These are phyloP conservation scores for Pangasius larnaudii DNA, from an alignment of 2,797 vertebrate species.

Conservation along the genomic window DNA sequence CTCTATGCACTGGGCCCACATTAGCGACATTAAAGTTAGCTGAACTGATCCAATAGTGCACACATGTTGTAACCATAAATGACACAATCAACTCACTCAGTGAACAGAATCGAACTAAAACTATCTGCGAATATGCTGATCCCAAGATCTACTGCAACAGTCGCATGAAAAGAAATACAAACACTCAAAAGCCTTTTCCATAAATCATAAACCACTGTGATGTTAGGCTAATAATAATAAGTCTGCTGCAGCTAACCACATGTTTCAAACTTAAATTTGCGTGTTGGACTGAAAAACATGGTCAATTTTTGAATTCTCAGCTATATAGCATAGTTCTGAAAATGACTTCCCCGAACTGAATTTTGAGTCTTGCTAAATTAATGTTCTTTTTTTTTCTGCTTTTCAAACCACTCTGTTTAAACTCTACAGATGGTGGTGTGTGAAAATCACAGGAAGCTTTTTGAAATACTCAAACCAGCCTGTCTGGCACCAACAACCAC, in stretches of 20 bases:
- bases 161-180: neutral
- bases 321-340: neutral
- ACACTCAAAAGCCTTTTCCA: neutral
- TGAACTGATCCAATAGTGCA: neutral
- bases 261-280: too few species aligned
- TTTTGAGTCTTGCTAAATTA: neutral
- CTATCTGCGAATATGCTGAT: neutral
- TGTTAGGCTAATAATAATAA: neutral
- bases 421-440: neutral
- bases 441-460: too few species aligned
- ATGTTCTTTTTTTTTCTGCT: neutral
- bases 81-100: neutral
- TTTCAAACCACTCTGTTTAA: too few species aligned
- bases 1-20: neutral
- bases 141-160: neutral
- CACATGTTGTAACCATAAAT: neutral
- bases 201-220: neutral
- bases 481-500: neutral
- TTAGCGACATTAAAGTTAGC: neutral
- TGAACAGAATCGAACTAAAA: neutral
- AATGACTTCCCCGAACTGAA: neutral
- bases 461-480: too few species aligned
- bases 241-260: too few species aligned
- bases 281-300: too few species aligned
- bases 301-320: neutral